A percentile compares a stretch with the other conserved stretches of the same genome.
These are phyloP conservation scores for Tachina grossa DNA, from an alignment of 2,888 invertebrate species.

Conservation along the genomic window DNA sequence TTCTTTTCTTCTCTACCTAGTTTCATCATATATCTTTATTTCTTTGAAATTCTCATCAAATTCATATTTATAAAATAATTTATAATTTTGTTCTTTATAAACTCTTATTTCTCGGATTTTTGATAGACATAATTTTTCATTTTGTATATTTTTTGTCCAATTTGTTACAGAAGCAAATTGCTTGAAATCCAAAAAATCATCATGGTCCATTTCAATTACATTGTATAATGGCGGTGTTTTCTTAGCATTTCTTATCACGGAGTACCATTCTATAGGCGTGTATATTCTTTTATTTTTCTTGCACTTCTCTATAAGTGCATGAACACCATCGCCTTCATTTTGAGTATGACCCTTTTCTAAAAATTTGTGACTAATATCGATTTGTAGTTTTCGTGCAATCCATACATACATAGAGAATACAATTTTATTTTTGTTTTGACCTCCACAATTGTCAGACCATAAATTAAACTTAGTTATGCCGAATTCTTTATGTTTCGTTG, in stretches of 20 bases:
- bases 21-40: conserved; percentile 2
- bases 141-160: conserved; percentile 57
- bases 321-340: too few species aligned
- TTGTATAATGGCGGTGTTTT: conserved; percentile 48
- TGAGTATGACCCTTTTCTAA: too few species aligned
- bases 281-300: too few species aligned
- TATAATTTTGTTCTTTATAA: conserved; percentile 48
- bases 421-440: too few species aligned
- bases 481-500: too few species aligned
- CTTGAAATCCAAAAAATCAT: conserved; percentile 60
- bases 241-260: conserved; percentile 59
- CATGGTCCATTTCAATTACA: conserved; percentile 55
- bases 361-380: too few species aligned
- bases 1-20: conserved; percentile 39
- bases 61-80: conserved; percentile 34
- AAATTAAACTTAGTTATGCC: too few species aligned
- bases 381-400: too few species aligned
- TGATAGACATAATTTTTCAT: conserved; percentile 41
- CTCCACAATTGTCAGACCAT: too few species aligned
- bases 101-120: neutral
- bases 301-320: too few species aligned
- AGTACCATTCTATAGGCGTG: conserved; percentile 60
- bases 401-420: too few species aligned
- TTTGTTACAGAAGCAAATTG: conserved; percentile 49
- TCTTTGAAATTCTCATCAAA: conserved; percentile 49